Base-by-base conservation (phyloP, 2,888 invertebrate genomes). In the Chymomyza amoena region DNA sequence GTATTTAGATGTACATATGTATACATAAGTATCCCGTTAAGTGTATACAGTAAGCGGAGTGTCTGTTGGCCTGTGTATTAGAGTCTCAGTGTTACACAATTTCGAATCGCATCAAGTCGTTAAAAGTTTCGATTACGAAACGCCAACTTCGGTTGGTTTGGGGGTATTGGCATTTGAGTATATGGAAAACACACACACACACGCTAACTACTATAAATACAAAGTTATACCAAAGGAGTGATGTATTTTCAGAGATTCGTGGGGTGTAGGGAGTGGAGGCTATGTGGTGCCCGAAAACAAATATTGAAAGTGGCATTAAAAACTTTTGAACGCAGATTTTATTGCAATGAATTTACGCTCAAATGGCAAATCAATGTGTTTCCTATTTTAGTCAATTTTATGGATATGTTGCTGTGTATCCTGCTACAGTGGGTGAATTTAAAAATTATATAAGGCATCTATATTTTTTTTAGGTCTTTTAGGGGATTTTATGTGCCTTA, bases 101-200 rank as follows among this genome's bases (percentile, higher is more conserved):
- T 83, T 87, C 83, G 86, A 84, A 84, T 84, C 87, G 87, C 85
- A 84, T 84, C 84, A 84, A 88, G 88, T 84, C 88, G 84, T 84
- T 84, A 88, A 84, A 84, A 84, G 88, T 87, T 86, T 88, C 85
- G 88, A 84, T 88, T 88, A 88, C 87, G 87, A 80, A 88, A 88
- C 84, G 83, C 77, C 73, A n/a, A 56, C 68, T 57, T 73, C 70
- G 70, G 64, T 4, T 28, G 20, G 61, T 18, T n/a, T 13, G 39
- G 18, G 20, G 39, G 45, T 18, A 13, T 18, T 13, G 45, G 15
- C 18, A 60, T 51, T 51, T 16, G 60, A 5, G 60, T 2, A 13
- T 39, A 32, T 13, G 60, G 16, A 20, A 36, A 5, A 45, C 13
- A 13, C 39, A 45, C 39, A 16, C 52, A 52, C n/a, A 16, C 52